These are phyloP conservation scores for Gobius niger DNA, from an alignment of 2,113 vertebrate species.

Conservation along the genomic window DNA sequence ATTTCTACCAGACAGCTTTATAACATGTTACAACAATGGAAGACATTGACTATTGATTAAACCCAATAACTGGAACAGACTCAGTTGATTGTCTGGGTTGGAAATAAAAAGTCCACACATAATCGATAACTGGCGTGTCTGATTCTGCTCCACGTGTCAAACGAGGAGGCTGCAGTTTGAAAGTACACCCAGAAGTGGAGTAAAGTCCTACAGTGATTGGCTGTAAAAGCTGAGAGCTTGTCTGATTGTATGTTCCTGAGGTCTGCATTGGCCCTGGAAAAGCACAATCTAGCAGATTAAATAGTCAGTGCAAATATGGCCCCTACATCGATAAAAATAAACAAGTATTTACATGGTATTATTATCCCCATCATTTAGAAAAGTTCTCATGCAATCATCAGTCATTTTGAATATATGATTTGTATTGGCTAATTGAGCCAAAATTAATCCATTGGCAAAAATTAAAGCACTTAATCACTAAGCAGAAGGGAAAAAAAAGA, in stretches of 20 bases:
- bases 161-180: constrained; percentile 21
- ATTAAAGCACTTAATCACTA: constrained; percentile 11
- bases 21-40: constrained; percentile 45
- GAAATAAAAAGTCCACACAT: constrained; percentile 40
- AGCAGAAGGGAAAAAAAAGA: constrained; percentile 23
- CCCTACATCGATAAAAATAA: constrained; percentile 46
- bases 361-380: constrained; percentile 28
- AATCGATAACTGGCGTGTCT: constrained; percentile 23
- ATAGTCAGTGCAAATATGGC: constrained; percentile 69
- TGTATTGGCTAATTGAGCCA: constrained; percentile 9
- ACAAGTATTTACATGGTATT: constrained; percentile 25
- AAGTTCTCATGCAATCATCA: constrained; percentile 22
- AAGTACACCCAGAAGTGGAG: constrained; percentile 15
- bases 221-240: constrained; percentile 48
- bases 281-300: constrained; percentile 59
- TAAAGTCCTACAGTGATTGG: constrained; percentile 43
- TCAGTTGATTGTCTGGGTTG: constrained; percentile 67
- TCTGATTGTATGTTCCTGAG: constrained; percentile 69
- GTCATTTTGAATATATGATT: constrained; percentile 1
- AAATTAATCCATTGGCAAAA: constrained; percentile 16
- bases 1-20: constrained; percentile 26
- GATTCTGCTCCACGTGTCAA: not conserved
- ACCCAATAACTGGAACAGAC: constrained; percentile 37
- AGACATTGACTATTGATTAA: constrained; percentile 45
- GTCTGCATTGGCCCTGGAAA: constrained; percentile 62